Base-by-base conservation (phyloP, 1,140 invertebrate species). In the Apis dorsata region DNA sequence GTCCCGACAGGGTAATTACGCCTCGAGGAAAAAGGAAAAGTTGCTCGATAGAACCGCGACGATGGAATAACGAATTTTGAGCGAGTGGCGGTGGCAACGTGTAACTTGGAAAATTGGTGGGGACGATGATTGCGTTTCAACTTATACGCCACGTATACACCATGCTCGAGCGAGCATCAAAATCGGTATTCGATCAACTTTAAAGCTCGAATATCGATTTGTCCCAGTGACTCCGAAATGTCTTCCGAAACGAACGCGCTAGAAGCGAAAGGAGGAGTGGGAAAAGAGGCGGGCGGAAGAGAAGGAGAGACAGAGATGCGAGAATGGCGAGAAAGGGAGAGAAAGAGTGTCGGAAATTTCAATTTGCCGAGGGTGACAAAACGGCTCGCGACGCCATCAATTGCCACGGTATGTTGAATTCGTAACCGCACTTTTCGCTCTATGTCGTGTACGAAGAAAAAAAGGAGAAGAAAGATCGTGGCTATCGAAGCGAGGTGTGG, bases 301-400 rank as follows among this genome's bases (percentile, higher is more conserved):
- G 63, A 11, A 28, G 17, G 62, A 19, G 3, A 2, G 19, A 13
- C 17, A 17, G 17, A 59, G 34, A 24, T n/a, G 17, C 15, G 15
- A 1, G 7, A 57, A 57, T 7, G 15, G 68, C 7, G 3, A 1
- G n/a, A 10, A 19, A 12, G 9, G n/a, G 24, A 7, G n/a, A 24
- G n/a, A 15, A 72, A 34, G 66, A 71, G 66, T 24, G 75, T 49
- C 66, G 79, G 77, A 84, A 84, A 90, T 85, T 85, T 85, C 87
- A 88, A 88, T 88, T 90, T 85, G 63, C 85, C 57, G 24, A 44
- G 28, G 73, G 79, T 72, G 74, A 86, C 86, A 82, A 84, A 88
- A 88, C 65, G 69, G 59, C 74, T 86, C 66, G 53, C 77, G 62
- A 59, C 63, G 53, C 34, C 15, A 21, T 28, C 57, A 49, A 34